A percentile compares a stretch with the other conserved stretches of the same genome.
Evolutionary conservation across 1,140 invertebrate species (phyloP).

Genomic region (Bombyx mandarina): DNA sequence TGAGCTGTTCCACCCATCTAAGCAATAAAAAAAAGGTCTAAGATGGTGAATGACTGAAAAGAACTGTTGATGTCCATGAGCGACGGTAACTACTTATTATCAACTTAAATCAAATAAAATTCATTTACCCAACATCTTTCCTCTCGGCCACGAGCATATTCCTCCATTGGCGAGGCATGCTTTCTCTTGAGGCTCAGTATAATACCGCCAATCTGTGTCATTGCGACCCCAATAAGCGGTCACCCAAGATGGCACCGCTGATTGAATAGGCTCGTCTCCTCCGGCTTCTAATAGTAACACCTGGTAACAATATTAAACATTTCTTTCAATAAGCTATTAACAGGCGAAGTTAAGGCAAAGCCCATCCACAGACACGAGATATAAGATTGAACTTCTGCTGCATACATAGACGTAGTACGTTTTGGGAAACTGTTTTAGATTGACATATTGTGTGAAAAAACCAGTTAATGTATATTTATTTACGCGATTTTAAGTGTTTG

Average conservation of each 20-base stretch:
- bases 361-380: too few relatives aligned
- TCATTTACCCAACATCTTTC: slow-evolving; percentile 74
- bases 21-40: too few relatives aligned
- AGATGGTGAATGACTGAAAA: too few relatives aligned
- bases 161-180: slow-evolving; percentile 71
- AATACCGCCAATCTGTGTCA: slow-evolving; percentile 77
- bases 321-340: too few relatives aligned
- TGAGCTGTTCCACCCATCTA: too few relatives aligned
- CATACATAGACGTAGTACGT: too few relatives aligned
- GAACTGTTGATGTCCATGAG: background rate
- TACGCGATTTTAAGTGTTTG: too few relatives aligned
- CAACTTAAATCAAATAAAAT: background rate
- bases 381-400: too few relatives aligned
- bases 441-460: too few relatives aligned
- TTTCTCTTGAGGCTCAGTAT: slow-evolving; percentile 74
- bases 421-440: too few relatives aligned
- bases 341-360: too few relatives aligned
- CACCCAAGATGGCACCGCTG: slow-evolving; percentile 71
- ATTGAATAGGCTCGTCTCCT: slow-evolving; percentile 70
- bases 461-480: too few relatives aligned
- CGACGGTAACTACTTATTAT: background rate
- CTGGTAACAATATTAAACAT: slow-evolving; percentile 16
- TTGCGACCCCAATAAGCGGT: slow-evolving; percentile 70
- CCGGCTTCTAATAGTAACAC: slow-evolving; percentile 78
- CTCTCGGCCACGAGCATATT: slow-evolving; percentile 71